Percentiles rank a stretch among this genome's conserved stretches.
Evolutionary conservation across 1,140 invertebrate genomes (phyloP).

Genomic region (Pseudomyrmex gracilis): DNA sequence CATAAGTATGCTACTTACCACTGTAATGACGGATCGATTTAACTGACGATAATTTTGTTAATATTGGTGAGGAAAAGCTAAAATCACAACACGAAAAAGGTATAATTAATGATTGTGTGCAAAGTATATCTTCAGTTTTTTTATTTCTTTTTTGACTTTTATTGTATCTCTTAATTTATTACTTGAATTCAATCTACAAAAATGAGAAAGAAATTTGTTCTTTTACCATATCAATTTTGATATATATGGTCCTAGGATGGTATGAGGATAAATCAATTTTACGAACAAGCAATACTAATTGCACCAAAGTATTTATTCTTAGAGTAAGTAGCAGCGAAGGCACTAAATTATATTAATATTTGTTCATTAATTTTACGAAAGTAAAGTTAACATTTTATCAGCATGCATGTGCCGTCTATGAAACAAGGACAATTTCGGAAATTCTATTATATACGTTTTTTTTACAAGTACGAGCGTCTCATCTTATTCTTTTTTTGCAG

Average conservation of each 20-base stretch:
- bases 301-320: conserved; percentile 62
- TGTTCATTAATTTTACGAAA: conserved; percentile 57
- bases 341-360: conserved; percentile 61
- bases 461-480: conserved; percentile 39
- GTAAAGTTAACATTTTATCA: conserved; percentile 55
- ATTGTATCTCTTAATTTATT: too few relatives aligned
- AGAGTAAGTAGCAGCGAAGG: conserved; percentile 61
- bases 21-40: too few relatives aligned
- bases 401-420: conserved; percentile 39
- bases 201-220: too few relatives aligned
- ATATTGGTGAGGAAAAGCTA: too few relatives aligned
- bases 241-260: conserved; percentile 19
- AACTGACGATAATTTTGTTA: too few relatives aligned
- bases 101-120: too few relatives aligned
- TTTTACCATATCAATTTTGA: too few relatives aligned
- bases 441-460: conserved; percentile 37
- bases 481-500: neutral
- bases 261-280: conserved; percentile 54
- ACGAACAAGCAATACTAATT: conserved; percentile 52
- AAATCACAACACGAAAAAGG: too few relatives aligned
- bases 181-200: too few relatives aligned
- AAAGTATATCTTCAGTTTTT: too few relatives aligned
- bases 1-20: too few relatives aligned
- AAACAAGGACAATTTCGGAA: conserved; percentile 40
- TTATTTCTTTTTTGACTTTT: too few relatives aligned